Evolutionary conservation across 2,113 vertebrate species (phyloP).

Genomic region (Sigmodon hispidus): DNA sequence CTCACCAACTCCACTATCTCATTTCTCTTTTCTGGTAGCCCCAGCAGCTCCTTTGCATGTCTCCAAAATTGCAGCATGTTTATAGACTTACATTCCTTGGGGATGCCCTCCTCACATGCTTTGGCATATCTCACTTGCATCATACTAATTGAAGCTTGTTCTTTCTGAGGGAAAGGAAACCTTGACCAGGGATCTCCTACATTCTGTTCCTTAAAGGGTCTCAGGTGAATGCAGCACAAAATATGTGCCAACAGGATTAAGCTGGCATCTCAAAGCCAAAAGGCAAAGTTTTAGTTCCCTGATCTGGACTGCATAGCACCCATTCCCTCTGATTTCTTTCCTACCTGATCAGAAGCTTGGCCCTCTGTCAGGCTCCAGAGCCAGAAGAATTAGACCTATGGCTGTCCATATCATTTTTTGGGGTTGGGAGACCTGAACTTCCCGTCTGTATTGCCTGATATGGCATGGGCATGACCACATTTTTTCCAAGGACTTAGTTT

Average conservation of each 20-base stretch:
- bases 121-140: background rate
- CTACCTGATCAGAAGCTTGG: background rate
- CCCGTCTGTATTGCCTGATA: background rate
- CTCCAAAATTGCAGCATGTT: too few species aligned
- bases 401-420: background rate
- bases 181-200: background rate
- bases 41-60: background rate
- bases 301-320: background rate
- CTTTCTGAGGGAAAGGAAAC: background rate
- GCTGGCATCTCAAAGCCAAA: background rate
- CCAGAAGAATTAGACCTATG: background rate
- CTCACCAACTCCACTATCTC: background rate
- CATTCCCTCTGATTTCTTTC: background rate
- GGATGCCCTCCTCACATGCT: background rate
- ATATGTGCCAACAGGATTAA: background rate
- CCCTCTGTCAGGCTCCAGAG: background rate
- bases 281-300: background rate
- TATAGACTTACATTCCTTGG: background rate
- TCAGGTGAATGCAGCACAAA: background rate
- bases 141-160: background rate
- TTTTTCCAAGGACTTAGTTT: background rate
- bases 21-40: background rate
- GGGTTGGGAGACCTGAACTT: background rate
- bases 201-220: background rate
- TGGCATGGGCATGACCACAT: too few species aligned